Base-by-base conservation (phyloP, 2,888 invertebrate species). In the Perizoma flavofasciatum region DNA sequence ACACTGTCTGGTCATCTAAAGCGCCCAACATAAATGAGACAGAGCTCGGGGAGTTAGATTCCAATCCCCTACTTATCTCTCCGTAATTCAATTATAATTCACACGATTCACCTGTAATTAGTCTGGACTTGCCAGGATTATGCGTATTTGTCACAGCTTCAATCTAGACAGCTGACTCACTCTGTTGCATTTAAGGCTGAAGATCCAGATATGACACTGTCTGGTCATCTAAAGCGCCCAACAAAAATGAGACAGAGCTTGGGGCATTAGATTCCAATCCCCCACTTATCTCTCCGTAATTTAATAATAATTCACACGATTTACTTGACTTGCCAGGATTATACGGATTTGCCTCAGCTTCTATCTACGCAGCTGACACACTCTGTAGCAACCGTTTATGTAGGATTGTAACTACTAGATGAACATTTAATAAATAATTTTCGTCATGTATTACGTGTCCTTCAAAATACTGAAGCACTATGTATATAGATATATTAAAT, bases 51-150 rank as follows among this genome's bases (percentile, higher is more conserved):
- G 48, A 40, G 50, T 54, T 54, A 57, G 34, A 47, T 54, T 47
- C 37, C 50, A 33, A 49, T 46, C 41, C 34, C 10, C 37, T 43
- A 47, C 49, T 57, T 57, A 53, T 53, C 52, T 56, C 56, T 22
- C 22, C 49, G 41, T 61, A 61, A 57, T 61, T 57, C 56, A 62
- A 55, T 62, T 58, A 54, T 62, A 62, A 58, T 62, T 62, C 55
- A 58, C 62, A 55, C 61, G 54, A 57, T 58, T 61, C 57, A 54
- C 61, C 50, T 62, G 62, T 51, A 55, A 51, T 61, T 58, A 62
- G 50, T 50, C 50, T 50, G 57, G 57, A 41, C 57, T 54, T 55
- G 54, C 34, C 50, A 45, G 57, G 61, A 61, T 61, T 61, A 61
- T 45, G 22, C 48, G 61, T 33, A 61, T 61, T 61, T 58, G 39